These are phyloP conservation scores for Trichogramma evanescens DNA, from an alignment of 2,888 invertebrate species.

Conservation along the genomic window DNA sequence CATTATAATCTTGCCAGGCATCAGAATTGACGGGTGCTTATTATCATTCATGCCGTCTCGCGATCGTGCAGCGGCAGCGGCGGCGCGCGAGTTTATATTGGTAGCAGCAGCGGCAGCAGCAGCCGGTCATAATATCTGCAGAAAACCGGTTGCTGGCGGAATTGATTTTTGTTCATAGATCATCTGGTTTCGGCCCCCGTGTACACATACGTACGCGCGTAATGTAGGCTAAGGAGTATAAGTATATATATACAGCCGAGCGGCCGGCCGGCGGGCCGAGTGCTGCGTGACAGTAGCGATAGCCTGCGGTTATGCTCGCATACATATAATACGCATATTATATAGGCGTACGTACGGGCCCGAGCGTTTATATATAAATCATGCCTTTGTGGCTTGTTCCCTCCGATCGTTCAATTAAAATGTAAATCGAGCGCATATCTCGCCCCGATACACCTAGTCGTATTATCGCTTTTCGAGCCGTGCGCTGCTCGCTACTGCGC, in stretches of 20 bases:
- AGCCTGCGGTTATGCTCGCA: slow-evolving; percentile 8
- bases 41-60: too few species aligned
- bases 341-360: neutral
- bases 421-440: slow-evolving; percentile 32
- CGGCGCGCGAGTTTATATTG: neutral
- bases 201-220: neutral
- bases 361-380: slow-evolving; percentile 16
- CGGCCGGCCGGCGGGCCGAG: neutral
- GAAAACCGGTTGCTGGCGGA: slow-evolving; percentile 22
- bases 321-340: slow-evolving; percentile 26
- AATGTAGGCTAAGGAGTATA: too few species aligned
- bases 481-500: too few species aligned
- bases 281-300: slow-evolving; percentile 19
- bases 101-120: neutral
- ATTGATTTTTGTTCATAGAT: slow-evolving; percentile 33
- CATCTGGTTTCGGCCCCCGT: slow-evolving; percentile 18
- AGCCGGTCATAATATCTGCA: neutral
- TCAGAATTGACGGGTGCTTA: too few species aligned
- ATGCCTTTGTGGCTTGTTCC: slow-evolving; percentile 20
- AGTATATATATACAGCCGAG: neutral
- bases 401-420: slow-evolving; percentile 38
- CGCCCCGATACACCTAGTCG: neutral
- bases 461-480: too few species aligned
- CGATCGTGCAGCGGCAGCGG: neutral
- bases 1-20: too few species aligned